Evolutionary conservation across 2,888 invertebrate genomes (phyloP).

Genomic region (Drosophila gaucha): DNA sequence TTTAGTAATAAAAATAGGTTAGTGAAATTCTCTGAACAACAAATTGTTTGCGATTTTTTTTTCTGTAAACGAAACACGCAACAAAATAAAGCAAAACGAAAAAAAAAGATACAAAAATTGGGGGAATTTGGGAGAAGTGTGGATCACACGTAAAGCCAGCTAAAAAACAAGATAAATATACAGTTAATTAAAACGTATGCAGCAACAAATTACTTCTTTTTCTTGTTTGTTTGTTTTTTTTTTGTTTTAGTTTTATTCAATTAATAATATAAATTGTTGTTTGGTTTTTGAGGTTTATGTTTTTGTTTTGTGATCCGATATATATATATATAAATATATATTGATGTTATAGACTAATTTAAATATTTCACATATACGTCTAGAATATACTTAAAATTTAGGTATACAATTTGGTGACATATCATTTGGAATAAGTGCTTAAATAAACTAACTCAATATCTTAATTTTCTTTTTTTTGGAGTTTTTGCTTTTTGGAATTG

Average conservation of each 20-base stretch:
- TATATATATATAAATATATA: conserved; percentile 30
- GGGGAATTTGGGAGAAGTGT: conserved; percentile 17
- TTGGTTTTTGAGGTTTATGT: conserved; percentile 24
- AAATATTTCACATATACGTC: conserved; percentile 53
- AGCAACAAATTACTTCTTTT: conserved; percentile 40
- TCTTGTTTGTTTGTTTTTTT: conserved; percentile 34
- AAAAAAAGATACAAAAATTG: conserved; percentile 30
- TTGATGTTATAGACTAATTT: conserved; percentile 30
- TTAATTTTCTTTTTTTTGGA: conserved; percentile 18
- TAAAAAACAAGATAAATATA: conserved; percentile 35
- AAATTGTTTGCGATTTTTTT: conserved; percentile 18
- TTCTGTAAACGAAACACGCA: conserved; percentile 18
- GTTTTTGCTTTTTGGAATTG: conserved; percentile 39
- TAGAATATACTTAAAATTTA: conserved; percentile 48
- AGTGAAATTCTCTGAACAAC: conserved; percentile 78
- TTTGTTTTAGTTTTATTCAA: conserved; percentile 57
- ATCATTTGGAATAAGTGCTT: conserved; percentile 73
- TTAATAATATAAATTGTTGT: conserved; percentile 57
- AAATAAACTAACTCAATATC: conserved; percentile 32
- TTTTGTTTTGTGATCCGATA: conserved; percentile 13
- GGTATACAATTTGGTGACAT: conserved; percentile 71
- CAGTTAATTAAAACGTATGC: conserved; percentile 30
- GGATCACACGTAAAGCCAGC: conserved; percentile 34
- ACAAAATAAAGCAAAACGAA: conserved; percentile 23
- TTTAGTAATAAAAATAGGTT: conserved; percentile 84